Percentiles rank a stretch among this genome's conserved stretches.
These are phyloP conservation scores for Eulemur albifrons DNA, from an alignment of 2,797 vertebrate genomes.

Conservation along the genomic window DNA sequence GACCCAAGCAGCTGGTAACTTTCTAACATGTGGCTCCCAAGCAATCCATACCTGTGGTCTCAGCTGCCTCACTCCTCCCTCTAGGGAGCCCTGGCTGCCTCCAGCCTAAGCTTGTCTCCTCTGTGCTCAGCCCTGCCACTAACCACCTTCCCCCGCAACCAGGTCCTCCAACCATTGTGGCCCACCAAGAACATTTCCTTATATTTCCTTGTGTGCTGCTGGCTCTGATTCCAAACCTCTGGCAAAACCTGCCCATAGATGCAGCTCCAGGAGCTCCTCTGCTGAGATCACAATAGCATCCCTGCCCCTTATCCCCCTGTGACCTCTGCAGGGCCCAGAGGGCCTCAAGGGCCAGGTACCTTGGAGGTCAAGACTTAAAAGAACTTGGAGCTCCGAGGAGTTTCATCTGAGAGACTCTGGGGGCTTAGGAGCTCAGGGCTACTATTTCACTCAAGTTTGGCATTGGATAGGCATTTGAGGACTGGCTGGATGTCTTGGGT, in stretches of 20 bases:
- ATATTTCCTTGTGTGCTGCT: neutral
- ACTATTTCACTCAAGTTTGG: neutral
- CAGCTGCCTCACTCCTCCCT: neutral
- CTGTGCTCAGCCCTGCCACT: neutral
- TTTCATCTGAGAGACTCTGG: neutral
- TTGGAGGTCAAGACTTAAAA: neutral
- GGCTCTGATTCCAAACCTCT: neutral
- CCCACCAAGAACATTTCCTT: neutral
- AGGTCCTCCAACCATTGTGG: too few relatives aligned
- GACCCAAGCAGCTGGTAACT: neutral
- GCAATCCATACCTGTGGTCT: neutral
- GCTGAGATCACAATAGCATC: neutral
- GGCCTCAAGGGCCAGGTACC: neutral
- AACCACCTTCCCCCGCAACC: too few relatives aligned
- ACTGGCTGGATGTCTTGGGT: neutral
- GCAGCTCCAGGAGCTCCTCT: neutral
- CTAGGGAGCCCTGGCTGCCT: neutral
- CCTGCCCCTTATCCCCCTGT: neutral
- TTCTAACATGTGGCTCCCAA: neutral
- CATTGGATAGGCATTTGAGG: neutral
- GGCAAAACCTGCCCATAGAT: neutral
- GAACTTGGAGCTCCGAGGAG: neutral
- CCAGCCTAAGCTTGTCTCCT: neutral
- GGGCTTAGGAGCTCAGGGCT: neutral
- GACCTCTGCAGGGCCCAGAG: neutral